Conservation (phyloP, 2,797 vertebrate genomes). For the Neosilurus hyrtlii region DNA sequence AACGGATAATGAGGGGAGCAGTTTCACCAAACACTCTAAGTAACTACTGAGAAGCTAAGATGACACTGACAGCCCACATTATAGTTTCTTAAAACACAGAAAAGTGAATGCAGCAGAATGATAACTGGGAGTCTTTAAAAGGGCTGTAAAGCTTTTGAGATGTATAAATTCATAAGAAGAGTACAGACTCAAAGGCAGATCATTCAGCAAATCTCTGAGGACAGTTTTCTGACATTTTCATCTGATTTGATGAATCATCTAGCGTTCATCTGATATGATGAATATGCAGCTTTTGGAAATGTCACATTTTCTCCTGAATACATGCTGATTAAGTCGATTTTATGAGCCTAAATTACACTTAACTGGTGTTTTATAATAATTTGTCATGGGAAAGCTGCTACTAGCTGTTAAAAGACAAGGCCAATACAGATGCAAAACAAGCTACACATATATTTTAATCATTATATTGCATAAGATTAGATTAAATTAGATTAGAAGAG, state of each 20-base stretch:
- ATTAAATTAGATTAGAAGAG: too few species aligned
- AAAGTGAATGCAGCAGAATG: not conserved
- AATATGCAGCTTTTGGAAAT: constrained; percentile 55
- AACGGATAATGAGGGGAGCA: constrained; percentile 35
- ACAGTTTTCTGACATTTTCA: constrained; percentile 48
- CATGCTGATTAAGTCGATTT: constrained; percentile 30
- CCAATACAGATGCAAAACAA: not conserved
- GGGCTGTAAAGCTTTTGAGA: constrained; percentile 4
- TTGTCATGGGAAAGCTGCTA: not conserved
- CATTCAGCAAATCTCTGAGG: constrained; percentile 37
- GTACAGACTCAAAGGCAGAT: constrained; percentile 15
- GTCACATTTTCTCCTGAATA: constrained; percentile 34
- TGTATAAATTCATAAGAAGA: constrained; percentile 35
- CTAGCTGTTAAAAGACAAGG: not conserved
- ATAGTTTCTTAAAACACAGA: not conserved
- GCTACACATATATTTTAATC: not conserved
- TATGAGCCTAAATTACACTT: constrained; percentile 5
- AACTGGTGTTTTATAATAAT: constrained; percentile 8
- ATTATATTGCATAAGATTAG: not conserved
- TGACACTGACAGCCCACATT: constrained; percentile 6
- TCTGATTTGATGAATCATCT: constrained; percentile 32
- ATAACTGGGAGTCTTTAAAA: constrained; percentile 24
- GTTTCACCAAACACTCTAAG: constrained; percentile 44
- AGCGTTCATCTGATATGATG: constrained; percentile 37
- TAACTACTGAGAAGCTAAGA: constrained; percentile 3